These are phyloP conservation scores for Empidonax alnorum DNA, from an alignment of 2,113 vertebrate species.

Conservation along the genomic window DNA sequence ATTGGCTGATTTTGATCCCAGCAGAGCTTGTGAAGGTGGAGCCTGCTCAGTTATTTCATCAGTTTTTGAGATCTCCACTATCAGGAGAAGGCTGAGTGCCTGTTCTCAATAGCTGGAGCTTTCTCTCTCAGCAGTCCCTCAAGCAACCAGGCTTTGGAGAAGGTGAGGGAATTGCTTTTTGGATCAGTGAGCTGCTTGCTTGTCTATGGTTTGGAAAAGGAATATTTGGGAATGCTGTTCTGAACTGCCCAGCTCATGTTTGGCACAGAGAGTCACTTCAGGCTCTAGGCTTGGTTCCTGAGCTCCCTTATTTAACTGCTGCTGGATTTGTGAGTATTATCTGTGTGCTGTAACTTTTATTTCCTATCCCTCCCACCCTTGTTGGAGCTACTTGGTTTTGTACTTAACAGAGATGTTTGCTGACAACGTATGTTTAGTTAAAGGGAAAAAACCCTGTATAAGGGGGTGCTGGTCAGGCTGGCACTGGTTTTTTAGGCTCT, in stretches of 20 bases:
- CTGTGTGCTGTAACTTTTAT: not conserved
- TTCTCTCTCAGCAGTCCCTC: not conserved
- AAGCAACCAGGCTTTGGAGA: not conserved
- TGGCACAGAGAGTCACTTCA: not conserved
- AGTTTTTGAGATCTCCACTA: not conserved
- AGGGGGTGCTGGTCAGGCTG: not conserved
- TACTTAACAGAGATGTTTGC: not conserved
- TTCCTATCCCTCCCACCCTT: not conserved
- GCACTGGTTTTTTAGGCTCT: not conserved
- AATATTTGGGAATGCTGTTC: not conserved
- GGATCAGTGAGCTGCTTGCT: not conserved
- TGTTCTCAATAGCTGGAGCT: not conserved
- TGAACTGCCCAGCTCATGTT: not conserved
- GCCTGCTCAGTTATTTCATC: not conserved
- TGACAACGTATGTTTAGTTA: not conserved
- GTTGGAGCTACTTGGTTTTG: not conserved
- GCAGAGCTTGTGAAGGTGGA: not conserved
- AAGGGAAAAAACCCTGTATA: rapidly evolving
- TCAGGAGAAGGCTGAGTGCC: not conserved
- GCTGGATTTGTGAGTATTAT: not conserved
- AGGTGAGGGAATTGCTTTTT: not conserved
- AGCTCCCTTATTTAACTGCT: not conserved
- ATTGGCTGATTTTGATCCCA: not conserved
- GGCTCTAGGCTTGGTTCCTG: not conserved
- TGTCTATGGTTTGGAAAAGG: not conserved